Evolutionary conservation across 2,797 vertebrate species (phyloP), one percentile per base, ranked within the genome.

Genomic region (Cossypha caffra): DNA sequence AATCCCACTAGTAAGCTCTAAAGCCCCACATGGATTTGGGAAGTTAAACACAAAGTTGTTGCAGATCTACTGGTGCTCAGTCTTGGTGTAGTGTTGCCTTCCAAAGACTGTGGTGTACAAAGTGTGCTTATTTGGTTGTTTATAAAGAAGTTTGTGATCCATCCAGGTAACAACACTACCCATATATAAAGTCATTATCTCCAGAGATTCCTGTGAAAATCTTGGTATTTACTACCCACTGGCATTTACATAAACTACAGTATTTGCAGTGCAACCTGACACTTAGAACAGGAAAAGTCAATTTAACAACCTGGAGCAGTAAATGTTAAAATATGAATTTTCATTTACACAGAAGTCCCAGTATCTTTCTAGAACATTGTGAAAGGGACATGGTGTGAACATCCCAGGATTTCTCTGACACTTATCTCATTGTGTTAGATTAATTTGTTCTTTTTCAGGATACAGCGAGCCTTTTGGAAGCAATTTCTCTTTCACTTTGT

Each of bases 251-350:
- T 83, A 2, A 88, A 78, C 10, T 58, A 12, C 8, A 64, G 75
- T 62, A 69, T 90, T 96, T 93, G 78, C 59, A 43, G 24, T 51
- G 24, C 45, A 83, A 86, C 54, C 64, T 93, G 58, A 85, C 62
- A 66, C 88, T 80, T 86, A 42, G 51, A 82, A 85, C 18, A 63
- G 64, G 29, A 89, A 94, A 93, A 91, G 54, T 91, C 55, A 78
- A 33, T 86, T 86, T 75, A 88, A 59, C 54, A 78, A 23, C n/a
- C 51, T 48, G 37, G 59, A 84, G 24, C 12, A 72, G 54, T 75
- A 93, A 94, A 94, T 90, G 76, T 90, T 95, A 90, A 92, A 91
- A 52, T 83, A 25, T 45, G 37, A 78, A 26, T 63, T 90, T 92
- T 81, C 33, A 48, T 90, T 88, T 88, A 58, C 72, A 79, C 23